Evolutionary conservation across 2,113 vertebrate genomes (phyloP).

Genomic region (Apodemus speciosus): DNA sequence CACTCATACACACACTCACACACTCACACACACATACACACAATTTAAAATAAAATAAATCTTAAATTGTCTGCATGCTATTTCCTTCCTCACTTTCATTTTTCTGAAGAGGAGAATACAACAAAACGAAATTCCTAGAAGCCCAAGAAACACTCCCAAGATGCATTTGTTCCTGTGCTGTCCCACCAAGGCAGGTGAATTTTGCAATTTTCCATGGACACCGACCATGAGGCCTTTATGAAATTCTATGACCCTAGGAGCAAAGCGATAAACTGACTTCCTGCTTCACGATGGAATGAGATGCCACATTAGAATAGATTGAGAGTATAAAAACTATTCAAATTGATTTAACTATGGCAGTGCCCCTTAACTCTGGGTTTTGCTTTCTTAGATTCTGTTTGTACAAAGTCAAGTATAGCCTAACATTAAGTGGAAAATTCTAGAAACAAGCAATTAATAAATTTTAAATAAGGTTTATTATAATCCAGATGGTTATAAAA

Average conservation of each 20-base stretch:
- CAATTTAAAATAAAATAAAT: background rate
- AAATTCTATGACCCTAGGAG: background rate
- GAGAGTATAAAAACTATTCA: constrained; percentile 41
- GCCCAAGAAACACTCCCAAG: background rate
- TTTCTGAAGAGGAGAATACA: background rate
- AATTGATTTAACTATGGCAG: background rate
- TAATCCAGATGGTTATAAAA: background rate
- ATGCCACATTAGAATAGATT: constrained; percentile 4
- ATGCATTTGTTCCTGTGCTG: background rate
- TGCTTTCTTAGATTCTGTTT: background rate
- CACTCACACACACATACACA: background rate
- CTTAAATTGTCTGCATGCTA: background rate
- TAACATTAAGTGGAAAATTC: background rate
- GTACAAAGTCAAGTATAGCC: background rate
- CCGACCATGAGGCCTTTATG: background rate
- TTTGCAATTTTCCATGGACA: constrained; percentile 7
- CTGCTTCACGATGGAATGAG: background rate
- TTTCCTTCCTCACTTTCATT: background rate
- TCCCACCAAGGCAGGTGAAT: background rate
- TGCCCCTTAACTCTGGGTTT: background rate
- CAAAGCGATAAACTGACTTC: background rate
- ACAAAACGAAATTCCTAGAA: background rate
- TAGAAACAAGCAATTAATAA: constrained; percentile 21
- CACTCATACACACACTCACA: no score
- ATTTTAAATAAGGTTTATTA: background rate